A percentile compares a stretch with the other conserved stretches of the same genome.
phyloP scores from a whole-genome alignment of 2,888 invertebrate genomes.

The Watsonalla binaria region DNA sequence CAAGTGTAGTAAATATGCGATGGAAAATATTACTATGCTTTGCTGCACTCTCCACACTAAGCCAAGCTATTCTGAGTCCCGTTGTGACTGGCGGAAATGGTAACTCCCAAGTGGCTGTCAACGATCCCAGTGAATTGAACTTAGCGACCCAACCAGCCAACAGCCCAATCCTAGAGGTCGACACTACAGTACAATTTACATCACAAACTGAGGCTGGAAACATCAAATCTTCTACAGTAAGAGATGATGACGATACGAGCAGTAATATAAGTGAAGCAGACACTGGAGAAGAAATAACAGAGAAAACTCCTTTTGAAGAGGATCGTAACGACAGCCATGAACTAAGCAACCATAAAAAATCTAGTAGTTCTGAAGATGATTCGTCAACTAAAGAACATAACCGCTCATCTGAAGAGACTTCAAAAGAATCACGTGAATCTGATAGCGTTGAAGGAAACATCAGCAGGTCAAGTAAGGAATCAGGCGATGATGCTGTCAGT shows the following conservation, averaged over 20 bases:
- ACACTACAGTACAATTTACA: neutral
- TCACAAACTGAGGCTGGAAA: neutral
- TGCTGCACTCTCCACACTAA: conserved; percentile 12
- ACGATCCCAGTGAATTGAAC: neutral
- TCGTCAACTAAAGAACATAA: neutral
- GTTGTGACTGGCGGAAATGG: conserved; percentile 3
- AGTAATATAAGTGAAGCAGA: neutral
- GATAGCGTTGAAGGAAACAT: neutral
- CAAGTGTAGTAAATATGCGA: conserved; percentile 23
- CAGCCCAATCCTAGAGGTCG: neutral
- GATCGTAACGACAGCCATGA: neutral
- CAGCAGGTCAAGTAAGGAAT: neutral
- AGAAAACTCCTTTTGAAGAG: neutral
- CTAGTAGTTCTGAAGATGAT: neutral
- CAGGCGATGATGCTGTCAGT: neutral
- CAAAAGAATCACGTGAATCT: neutral
- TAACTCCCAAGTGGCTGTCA: neutral
- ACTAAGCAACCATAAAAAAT: neutral
- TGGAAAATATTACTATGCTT: conserved; percentile 25
- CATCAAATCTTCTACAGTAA: neutral
- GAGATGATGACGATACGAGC: neutral
- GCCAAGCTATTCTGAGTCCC: conserved; percentile 9
- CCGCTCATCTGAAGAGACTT: neutral
- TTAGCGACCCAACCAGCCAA: neutral
- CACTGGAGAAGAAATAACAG: neutral